Conservation (phyloP, 2,888 invertebrate genomes). For the Nymphalis c-album region DNA sequence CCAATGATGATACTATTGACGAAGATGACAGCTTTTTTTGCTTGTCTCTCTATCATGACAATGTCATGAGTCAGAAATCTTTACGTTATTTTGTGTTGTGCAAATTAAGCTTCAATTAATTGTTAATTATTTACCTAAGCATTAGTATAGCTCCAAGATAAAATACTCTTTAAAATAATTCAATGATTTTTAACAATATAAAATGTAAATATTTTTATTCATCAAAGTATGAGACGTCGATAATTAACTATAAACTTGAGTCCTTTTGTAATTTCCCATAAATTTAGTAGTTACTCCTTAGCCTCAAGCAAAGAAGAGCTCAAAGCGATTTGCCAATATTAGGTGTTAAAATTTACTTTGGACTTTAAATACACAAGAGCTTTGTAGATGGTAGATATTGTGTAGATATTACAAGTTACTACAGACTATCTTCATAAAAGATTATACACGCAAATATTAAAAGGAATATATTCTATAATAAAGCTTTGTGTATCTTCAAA, state of each 20-base stretch:
- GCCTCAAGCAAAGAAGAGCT: not conserved
- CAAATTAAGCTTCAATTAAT: not conserved
- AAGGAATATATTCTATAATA: too few species aligned
- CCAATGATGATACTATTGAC: too few species aligned
- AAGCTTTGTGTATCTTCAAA: too few species aligned
- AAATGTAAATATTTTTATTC: not conserved
- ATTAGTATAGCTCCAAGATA: not conserved
- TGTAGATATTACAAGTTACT: too few species aligned
- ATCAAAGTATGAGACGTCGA: not conserved
- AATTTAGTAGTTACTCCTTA: not conserved
- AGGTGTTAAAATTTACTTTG: slow-evolving; percentile 1
- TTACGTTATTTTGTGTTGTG: not conserved
- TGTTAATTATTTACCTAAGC: not conserved
- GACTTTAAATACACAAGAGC: not conserved
- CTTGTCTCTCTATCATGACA: too few species aligned
- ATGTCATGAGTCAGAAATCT: too few species aligned
- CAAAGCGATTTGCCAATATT: not conserved
- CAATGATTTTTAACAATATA: not conserved
- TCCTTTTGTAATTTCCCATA: not conserved
- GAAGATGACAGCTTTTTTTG: too few species aligned
- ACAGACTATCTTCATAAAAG: too few species aligned
- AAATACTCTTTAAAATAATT: not conserved
- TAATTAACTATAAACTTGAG: not conserved
- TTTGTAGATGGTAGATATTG: not conserved
- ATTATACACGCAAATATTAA: too few species aligned